Conservation (phyloP, 2,113 vertebrate genomes). For the Aplodontia rufa region DNA sequence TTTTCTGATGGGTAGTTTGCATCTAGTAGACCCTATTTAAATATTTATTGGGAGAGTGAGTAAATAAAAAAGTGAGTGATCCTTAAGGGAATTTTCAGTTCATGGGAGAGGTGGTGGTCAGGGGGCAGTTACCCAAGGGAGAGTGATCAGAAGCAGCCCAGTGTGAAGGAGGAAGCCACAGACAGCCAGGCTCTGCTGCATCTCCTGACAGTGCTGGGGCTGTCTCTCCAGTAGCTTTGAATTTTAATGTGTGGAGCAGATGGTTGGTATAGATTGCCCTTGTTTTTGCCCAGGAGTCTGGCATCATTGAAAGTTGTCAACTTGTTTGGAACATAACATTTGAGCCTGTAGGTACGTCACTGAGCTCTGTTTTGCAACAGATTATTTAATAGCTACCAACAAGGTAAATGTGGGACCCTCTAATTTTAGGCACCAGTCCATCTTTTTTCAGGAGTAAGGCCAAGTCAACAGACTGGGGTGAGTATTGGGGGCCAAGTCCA, state of each 20-base stretch:
- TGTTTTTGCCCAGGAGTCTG: conserved; percentile 72
- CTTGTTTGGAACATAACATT: conserved; percentile 27
- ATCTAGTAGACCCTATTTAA: not conserved
- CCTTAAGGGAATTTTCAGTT: not conserved
- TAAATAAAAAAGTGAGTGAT: not conserved
- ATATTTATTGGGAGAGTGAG: not conserved
- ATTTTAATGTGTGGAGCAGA: conserved; percentile 63
- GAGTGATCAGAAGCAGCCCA: not conserved
- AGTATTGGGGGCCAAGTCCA: not conserved
- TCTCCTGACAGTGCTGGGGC: not conserved
- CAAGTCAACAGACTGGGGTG: conserved; percentile 33
- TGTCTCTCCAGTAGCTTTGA: not conserved
- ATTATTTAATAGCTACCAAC: not conserved
- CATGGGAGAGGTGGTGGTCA: not conserved
- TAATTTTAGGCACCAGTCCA: not conserved
- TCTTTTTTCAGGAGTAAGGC: conserved; percentile 30
- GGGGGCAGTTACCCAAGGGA: not conserved
- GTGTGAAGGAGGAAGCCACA: not conserved
- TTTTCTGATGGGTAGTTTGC: not conserved
- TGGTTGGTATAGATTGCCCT: conserved; percentile 53
- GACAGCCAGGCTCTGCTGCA: not conserved
- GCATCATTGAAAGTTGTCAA: conserved; percentile 24
- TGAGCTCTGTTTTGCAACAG: conserved; percentile 37
- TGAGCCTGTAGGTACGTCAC: not conserved
- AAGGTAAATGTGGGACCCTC: not conserved